Percentiles rank a stretch among this genome's conserved stretches.
These are phyloP conservation scores for Helleia helle DNA, from an alignment of 2,888 invertebrate species.

Conservation along the genomic window DNA sequence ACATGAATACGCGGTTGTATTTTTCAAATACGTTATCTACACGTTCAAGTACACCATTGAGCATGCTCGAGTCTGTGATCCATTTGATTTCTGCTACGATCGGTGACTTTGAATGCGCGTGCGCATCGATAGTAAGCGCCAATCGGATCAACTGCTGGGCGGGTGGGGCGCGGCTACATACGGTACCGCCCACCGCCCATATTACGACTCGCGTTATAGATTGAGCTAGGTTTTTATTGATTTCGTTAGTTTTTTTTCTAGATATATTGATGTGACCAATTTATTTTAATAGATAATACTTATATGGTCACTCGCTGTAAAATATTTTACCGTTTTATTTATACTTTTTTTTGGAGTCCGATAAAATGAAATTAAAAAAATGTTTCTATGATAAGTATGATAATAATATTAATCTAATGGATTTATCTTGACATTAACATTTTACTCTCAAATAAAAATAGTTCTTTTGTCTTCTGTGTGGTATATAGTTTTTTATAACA, in stretches of 20 bases:
- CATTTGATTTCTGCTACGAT: conserved; percentile 41
- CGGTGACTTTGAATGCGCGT: conserved; percentile 35
- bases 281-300: conserved; percentile 4
- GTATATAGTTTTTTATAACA: too few species aligned
- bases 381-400: too few species aligned
- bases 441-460: too few species aligned
- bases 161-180: conserved; percentile 34
- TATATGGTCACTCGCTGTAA: not conserved
- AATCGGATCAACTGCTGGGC: conserved; percentile 38
- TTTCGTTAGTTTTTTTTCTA: conserved; percentile 10
- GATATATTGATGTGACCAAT: conserved; percentile 6
- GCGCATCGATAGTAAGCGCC: conserved; percentile 38
- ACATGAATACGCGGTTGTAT: too few species aligned
- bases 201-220: conserved; percentile 45
- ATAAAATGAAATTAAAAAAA: too few species aligned
- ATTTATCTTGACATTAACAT: too few species aligned
- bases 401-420: too few species aligned
- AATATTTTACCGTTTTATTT: not conserved
- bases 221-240: conserved; percentile 20
- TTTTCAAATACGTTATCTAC: too few species aligned
- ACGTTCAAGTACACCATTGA: conserved; percentile 19
- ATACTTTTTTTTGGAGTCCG: too few species aligned
- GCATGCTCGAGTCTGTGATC: conserved; percentile 42
- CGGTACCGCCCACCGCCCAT: conserved; percentile 46
- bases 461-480: too few species aligned